Conservation (phyloP, 2,113 vertebrate genomes). For the Strigops habroptila region DNA sequence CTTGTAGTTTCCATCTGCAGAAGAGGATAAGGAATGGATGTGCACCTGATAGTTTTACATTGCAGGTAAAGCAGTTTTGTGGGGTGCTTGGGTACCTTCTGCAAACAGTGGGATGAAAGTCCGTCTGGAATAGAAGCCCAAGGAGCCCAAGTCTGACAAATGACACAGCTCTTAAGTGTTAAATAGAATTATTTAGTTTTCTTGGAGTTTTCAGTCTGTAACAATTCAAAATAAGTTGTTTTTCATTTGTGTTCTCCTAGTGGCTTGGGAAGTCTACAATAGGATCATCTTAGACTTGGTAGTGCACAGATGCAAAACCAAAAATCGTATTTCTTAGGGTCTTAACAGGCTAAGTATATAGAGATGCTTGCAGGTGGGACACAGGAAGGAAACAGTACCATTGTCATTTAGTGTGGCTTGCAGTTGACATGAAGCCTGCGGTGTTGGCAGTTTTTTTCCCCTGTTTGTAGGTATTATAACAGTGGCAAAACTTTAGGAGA, state of each 20-base stretch:
- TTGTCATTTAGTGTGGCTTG: not conserved
- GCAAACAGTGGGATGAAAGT: not conserved
- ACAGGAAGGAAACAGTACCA: not conserved
- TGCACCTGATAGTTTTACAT: not conserved
- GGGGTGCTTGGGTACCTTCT: not conserved
- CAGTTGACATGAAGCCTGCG: accelerated
- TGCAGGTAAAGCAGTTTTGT: not conserved
- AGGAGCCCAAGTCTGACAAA: not conserved
- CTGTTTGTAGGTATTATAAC: accelerated
- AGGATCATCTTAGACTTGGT: not conserved
- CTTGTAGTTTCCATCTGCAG: not conserved
- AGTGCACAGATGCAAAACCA: not conserved
- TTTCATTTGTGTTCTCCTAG: not conserved
- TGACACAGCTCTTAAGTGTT: not conserved
- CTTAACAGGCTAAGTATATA: not conserved
- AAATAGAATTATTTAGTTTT: not conserved
- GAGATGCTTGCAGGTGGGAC: not conserved
- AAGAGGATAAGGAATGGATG: not conserved
- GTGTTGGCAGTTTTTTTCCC: not conserved
- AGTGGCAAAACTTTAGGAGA: not conserved
- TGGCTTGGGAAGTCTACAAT: not conserved
- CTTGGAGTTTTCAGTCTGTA: not conserved
- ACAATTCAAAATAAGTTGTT: not conserved
- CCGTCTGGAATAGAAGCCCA: not conserved
- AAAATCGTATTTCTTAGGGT: not conserved